These are phyloP conservation scores for Xylocampa areola DNA, from an alignment of 2,888 invertebrate species.

Conservation along the genomic window DNA sequence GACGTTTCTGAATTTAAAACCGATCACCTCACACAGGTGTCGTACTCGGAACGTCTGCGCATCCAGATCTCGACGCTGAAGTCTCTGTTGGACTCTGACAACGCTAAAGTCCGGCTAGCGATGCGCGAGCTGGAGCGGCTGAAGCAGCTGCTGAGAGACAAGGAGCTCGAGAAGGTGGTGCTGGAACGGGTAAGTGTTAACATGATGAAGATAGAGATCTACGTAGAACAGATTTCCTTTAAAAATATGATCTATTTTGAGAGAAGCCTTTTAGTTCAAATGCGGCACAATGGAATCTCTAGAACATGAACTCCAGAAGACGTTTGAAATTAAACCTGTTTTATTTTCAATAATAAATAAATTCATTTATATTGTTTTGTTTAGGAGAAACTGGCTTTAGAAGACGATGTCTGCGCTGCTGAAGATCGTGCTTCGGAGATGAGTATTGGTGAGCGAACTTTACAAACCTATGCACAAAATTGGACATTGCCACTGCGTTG, in stretches of 20 bases:
- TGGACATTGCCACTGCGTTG: too few relatives aligned
- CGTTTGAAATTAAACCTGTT: too few relatives aligned
- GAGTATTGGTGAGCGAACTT: constrained; percentile 73
- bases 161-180: constrained; percentile 80
- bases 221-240: too few relatives aligned
- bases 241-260: too few relatives aligned
- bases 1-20: too few relatives aligned
- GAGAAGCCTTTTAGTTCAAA: too few relatives aligned
- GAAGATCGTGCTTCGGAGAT: constrained; percentile 84
- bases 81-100: constrained; percentile 90
- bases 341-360: too few relatives aligned
- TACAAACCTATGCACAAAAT: not conserved
- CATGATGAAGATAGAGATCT: not conserved
- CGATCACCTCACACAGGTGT: constrained; percentile 68
- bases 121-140: constrained; percentile 85
- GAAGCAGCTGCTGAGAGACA: constrained; percentile 83
- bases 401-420: constrained; percentile 79
- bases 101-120: constrained; percentile 85
- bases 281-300: too few relatives aligned
- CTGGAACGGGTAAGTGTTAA: constrained; percentile 73
- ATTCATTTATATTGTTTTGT: too few relatives aligned
- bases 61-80: constrained; percentile 90
- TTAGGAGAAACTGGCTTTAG: constrained; percentile 83
- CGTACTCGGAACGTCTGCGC: constrained; percentile 84
- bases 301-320: too few relatives aligned